Percentiles rank a stretch among this genome's conserved stretches.
Evolutionary conservation across 2,797 vertebrate genomes (phyloP).

Genomic region (Prunella strophiata): DNA sequence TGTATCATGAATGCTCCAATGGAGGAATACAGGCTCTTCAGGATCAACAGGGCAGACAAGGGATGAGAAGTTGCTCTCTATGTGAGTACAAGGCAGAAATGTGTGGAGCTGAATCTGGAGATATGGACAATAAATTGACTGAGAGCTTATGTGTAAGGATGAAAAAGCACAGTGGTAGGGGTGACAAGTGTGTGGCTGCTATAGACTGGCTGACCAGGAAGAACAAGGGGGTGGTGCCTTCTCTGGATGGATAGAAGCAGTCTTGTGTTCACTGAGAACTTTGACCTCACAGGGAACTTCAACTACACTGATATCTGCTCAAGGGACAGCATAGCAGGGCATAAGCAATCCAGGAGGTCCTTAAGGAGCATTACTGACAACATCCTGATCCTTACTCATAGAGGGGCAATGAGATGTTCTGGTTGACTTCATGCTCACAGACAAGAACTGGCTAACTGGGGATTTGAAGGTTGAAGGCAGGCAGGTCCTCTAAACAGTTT

Average conservation of each 20-base stretch:
- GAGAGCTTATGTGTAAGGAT: background rate
- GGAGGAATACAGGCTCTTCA: background rate
- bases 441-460: background rate
- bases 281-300: too few relatives aligned
- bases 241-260: background rate
- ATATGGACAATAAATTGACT: background rate
- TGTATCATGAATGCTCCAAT: background rate
- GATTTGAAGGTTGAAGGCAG: background rate
- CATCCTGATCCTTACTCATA: background rate
- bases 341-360: background rate
- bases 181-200: background rate
- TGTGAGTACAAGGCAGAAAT: background rate
- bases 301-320: background rate
- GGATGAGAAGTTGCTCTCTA: background rate
- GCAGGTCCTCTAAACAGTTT: background rate
- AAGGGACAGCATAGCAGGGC: too few relatives aligned
- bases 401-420: background rate
- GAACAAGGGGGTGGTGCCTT: background rate
- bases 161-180: background rate
- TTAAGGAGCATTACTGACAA: background rate
- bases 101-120: background rate
- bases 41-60: background rate
- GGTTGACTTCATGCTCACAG: background rate
- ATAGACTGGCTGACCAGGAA: too few relatives aligned
- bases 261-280: background rate